Evolutionary conservation across 2,113 vertebrate species (phyloP), one percentile per base, ranked within the genome.

Genomic region (Epinephelus fuscoguttatus): DNA sequence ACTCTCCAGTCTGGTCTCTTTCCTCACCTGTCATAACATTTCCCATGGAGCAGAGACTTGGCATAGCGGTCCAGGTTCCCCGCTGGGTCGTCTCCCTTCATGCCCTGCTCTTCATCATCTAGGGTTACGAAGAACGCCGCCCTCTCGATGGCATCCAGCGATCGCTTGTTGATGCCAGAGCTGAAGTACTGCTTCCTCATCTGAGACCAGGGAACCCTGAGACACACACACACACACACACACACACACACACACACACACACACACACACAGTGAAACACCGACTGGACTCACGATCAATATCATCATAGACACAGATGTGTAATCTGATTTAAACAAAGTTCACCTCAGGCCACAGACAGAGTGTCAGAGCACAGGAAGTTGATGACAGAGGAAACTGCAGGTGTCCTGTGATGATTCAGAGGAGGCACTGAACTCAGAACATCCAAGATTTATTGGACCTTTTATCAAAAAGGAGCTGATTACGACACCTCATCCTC

Each of bases 111-210:
- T 6, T 96, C 94, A 0, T 96, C 93, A 13, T 97, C 97, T 11
- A 98, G 91, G 0, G 96, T 97, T 0, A 98, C 86, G 2, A 98
- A 97, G 92, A 98, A 97, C 0, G 97, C 97, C 0, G 97, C 96
- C 63, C 93, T 95, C 81, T 98, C 97, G 12, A 98, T 96, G 1
- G 88, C 68, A 61, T 96, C 96, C 78, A 98, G 84, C 0, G 97
- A 95, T 0, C 90, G 87, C 33, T 92, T 91, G 11, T 97, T 96
- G 52, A 94, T 84, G 3, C 94, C 95, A 0, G 88, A 92, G 92
- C 94, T 91, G 88, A 98, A 95, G 68, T 94, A 90, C 53, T 90
- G 81, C 74, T 95, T 95, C 78, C 96, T 95, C 3, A 91, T 93
- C 63, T 91, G 93, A 68, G 94, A 93, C 97, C 97, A 98, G 4